Base-by-base conservation (phyloP, 2,888 invertebrate species). In the Archips xylosteana region DNA sequence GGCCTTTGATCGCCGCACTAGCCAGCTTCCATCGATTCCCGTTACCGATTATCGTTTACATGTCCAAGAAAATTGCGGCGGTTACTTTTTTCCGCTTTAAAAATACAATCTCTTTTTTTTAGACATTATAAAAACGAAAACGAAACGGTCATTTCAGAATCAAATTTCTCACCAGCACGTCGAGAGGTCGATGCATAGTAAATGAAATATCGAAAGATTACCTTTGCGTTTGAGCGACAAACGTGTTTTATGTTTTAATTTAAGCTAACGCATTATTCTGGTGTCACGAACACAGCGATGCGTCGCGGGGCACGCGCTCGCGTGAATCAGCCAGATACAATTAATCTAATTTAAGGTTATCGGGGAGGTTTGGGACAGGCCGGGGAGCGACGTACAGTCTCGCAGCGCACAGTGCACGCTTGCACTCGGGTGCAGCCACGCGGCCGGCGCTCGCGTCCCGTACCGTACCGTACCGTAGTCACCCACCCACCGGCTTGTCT, bases 291-390 rank as follows among this genome's bases (percentile, higher is more conserved):
- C 85, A 70, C 76, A 76, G 66, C 85, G 83, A 85, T 87, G 82
- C 85, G 84, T 87, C 85, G 84, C 83, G 86, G 86, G 88, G 83
- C 83, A 81, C 83, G 89, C 84, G 83, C 83, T 81, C 83, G 89
- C 83, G 87, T 94, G 94, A 94, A 92, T 94, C 94, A 94, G 88
- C 91, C 85, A 87, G 90, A 89, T 93, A 92, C 92, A 91, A 94
- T 94, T 91, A 94, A 92, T 94, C 94, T 94, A 94, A 94, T 93
- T 93, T 92, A 91, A 88, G 92, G 90, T 91, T 92, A 92, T 92
- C 90, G 92, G 88, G 90, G 89, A 89, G 91, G 91, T 85, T 87
- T 84, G 85, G 88, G 87, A 84, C 87, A 85, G 86, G 89, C 82
- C 82, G 80, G 79, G 80, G 91, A 81, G 54, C 92, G 94, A 85